Base-by-base conservation (phyloP, 2,113 vertebrate genomes). In the Argyrosomus japonicus region DNA sequence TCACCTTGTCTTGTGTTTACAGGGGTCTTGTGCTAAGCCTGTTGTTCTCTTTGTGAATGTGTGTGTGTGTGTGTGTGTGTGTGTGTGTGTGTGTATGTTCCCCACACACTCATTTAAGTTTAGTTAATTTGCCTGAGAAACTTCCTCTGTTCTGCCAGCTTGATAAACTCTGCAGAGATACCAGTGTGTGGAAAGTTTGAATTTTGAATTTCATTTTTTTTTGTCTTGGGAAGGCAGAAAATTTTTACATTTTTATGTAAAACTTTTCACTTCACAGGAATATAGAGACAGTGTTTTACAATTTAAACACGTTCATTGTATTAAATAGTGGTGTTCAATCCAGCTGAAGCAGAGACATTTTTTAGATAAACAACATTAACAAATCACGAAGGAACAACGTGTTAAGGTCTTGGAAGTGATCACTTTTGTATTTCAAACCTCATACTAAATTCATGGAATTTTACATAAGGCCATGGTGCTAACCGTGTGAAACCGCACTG, bases 1-100 rank as follows among this genome's bases (percentile, higher is more conserved):
- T 86, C 51, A 68, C 50, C 68, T 61, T 74, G 47, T 67, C 14
- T 62, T 68, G 1, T 84, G 68, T 25, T 64, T 36, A 62, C 50
- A 63, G 23, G 2, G 8, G n/a, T 77, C 32, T 69, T 67, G 29
- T 77, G 61, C 48, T 51, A 6, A 57, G 53, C 14, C 8, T 14
- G 68, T 23, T 75, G 23, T 68, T 67, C 43, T 56, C 43, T 1
- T 7, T 32, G 48, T 63, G 61, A 23, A 1, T 15, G 0, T 72
- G 23, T 56, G 50, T 60, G 40, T 74, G 17, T 74, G 57, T 19
- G 4, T 14, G 5, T 62, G 60, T 64, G 1, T 14, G 0, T 72
- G n/a, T 63, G 48, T 72, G 23, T 61, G 17, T 74, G 57, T 21
- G 5, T 15, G 6, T 47, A 14, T 67, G 53, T 57, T 50, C 8